Conservation (phyloP, 1,140 invertebrate genomes). For the Solen grandis region DNA sequence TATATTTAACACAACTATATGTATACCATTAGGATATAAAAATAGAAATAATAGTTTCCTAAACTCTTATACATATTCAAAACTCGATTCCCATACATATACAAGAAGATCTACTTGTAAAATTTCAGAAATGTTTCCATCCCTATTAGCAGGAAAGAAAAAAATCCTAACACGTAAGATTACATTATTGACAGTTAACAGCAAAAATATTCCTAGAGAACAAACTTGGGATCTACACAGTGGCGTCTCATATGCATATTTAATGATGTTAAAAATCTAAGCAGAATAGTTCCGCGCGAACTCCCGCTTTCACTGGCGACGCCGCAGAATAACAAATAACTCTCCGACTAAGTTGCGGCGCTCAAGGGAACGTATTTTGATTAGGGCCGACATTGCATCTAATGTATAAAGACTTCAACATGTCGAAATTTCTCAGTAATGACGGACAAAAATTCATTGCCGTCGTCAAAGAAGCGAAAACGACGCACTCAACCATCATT, state of each 20-base stretch:
- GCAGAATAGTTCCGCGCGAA: not conserved
- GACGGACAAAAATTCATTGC: slow-evolving; percentile 63
- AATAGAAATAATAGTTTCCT: too few species aligned
- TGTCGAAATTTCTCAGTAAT: slow-evolving; percentile 57
- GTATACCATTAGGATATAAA: too few species aligned
- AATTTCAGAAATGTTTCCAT: too few species aligned
- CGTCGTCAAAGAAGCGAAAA: slow-evolving; percentile 51
- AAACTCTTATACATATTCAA: too few species aligned
- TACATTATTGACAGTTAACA: too few species aligned
- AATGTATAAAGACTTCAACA: slow-evolving; percentile 69
- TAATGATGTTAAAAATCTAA: not conserved
- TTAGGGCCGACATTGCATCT: slow-evolving; percentile 74
- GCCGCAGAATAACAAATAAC: slow-evolving; percentile 7
- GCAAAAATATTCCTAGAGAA: too few species aligned
- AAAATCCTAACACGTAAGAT: too few species aligned
- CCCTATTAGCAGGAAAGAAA: too few species aligned
- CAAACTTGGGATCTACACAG: too few species aligned
- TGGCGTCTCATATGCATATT: not conserved
- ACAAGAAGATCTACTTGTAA: too few species aligned
- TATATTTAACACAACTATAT: too few species aligned
- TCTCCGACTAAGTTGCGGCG: not conserved
- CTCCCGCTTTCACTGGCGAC: not conserved
- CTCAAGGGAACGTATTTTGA: slow-evolving; percentile 62
- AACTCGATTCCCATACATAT: too few species aligned
- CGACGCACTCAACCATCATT: slow-evolving; percentile 45